Base-by-base conservation (phyloP, 2,797 vertebrate genomes). In the Neosalanx taihuensis region DNA sequence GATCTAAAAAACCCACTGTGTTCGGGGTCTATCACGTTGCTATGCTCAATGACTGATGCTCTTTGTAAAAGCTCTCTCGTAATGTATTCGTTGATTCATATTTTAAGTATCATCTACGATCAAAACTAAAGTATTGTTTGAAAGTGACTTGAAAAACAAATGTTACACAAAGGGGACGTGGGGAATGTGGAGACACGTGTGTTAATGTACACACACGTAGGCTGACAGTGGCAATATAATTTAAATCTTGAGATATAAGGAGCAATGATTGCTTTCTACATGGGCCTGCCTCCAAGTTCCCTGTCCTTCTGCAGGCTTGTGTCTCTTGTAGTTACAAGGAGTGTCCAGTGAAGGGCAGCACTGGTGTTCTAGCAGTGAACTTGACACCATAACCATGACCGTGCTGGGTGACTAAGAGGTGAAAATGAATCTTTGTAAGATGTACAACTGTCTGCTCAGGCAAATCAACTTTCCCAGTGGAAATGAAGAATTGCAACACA, bases 341-440 rank as follows among this genome's bases (percentile, higher is more conserved):
- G 17, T 60, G 17, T 26, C 13, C 70, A 65, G 59, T 41, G 70
- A 62, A 64, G 35, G 77, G 73, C 73, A 72, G 63, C 62, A 79
- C 26, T 68, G 23, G 7, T 64, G 56, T 57, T 51, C 72, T 3
- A 72, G 53, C 7, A 63, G 6, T 3, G 57, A 41, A 18, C 26
- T 61, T 4, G 46, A 59, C 46, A 59, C 56, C 30, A n/a, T 60
- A 17, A 33, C 17, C 20, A 7, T 66, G 37, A 9, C 46, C 13
- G 51, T 66, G 23, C 41, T 18, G 20, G 7, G 18, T 64, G 18
- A 1, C 1, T 31, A n/a, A 41, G 41, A 65, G 35, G 26, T 60
- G 23, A 26, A 13, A 7, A 13, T 4, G 17, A 53, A 64, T 46
- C 37, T 18, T 37, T 41, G 17, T 35, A 15, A 33, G 33, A 12